Evolutionary conservation across 2,113 vertebrate genomes (phyloP).

Genomic region (Himantopus leucocephalus): DNA sequence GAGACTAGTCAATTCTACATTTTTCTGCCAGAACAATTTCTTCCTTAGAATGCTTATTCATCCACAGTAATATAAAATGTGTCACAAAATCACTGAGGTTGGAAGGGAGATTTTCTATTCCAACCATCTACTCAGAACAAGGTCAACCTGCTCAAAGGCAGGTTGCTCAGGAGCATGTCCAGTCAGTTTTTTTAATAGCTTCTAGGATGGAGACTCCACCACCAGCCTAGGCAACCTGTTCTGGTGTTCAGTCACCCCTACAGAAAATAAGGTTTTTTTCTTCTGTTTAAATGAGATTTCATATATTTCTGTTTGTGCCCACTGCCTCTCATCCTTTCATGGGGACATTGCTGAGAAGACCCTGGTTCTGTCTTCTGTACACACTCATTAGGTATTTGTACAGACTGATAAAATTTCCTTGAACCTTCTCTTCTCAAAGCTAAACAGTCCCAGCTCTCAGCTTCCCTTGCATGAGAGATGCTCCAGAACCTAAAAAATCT

Average conservation of each 20-base stretch:
- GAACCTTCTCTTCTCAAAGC: not conserved
- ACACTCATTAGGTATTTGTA: not conserved
- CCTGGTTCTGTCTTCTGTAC: not conserved
- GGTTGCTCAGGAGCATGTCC: not conserved
- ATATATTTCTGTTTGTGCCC: not conserved
- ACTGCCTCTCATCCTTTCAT: not conserved
- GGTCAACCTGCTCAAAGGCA: not conserved
- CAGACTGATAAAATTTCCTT: not conserved
- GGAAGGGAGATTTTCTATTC: not conserved
- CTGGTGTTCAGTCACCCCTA: not conserved
- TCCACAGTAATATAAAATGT: not conserved
- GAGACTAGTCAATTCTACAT: not conserved
- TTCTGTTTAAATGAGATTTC: not conserved
- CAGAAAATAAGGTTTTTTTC: not conserved
- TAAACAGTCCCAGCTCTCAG: not conserved
- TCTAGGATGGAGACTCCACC: not conserved
- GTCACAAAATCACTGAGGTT: not conserved
- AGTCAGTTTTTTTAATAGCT: not conserved
- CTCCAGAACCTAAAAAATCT: not conserved
- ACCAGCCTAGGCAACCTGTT: not conserved
- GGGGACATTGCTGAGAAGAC: not conserved
- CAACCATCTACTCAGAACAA: not conserved
- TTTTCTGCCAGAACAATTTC: not conserved
- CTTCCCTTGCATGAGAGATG: not conserved
- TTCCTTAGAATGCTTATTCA: not conserved